phyloP scores from a whole-genome alignment of 1,140 invertebrate genomes.

The Gryon sp. region DNA sequence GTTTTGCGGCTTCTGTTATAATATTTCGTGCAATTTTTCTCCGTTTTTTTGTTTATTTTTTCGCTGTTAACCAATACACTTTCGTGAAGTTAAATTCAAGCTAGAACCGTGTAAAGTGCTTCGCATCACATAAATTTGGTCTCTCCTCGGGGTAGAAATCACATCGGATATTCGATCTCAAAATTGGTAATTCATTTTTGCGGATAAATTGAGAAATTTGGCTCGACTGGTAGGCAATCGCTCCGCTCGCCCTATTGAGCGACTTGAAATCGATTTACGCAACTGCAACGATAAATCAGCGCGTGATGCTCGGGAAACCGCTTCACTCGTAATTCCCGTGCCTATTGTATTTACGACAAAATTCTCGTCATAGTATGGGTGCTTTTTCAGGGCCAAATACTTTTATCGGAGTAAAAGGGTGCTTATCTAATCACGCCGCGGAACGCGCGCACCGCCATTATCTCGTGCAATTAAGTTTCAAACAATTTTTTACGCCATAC shows the following conservation, averaged over 20 bases:
- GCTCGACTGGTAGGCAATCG: slow-evolving; percentile 44
- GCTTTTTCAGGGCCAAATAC: slow-evolving; percentile 63
- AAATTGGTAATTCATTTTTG: slow-evolving; percentile 58
- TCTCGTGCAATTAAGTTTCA: slow-evolving; percentile 62
- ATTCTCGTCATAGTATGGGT: slow-evolving; percentile 58
- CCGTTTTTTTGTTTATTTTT: slow-evolving; percentile 12
- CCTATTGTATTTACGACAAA: slow-evolving; percentile 73
- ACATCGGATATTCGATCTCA: slow-evolving; percentile 42
- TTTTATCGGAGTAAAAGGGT: slow-evolving; percentile 68
- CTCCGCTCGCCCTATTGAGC: slow-evolving; percentile 50
- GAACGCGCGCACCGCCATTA: slow-evolving; percentile 67
- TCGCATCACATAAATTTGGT: slow-evolving; percentile 34
- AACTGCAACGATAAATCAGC: slow-evolving; percentile 60
- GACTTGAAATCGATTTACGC: slow-evolving; percentile 64
- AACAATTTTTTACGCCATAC: slow-evolving; percentile 15
- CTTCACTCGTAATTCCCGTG: slow-evolving; percentile 69
- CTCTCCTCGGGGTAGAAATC: slow-evolving; percentile 29
- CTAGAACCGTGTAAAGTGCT: slow-evolving; percentile 22
- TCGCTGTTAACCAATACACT: neutral
- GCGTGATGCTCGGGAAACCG: slow-evolving; percentile 62
- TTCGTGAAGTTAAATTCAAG: slow-evolving; percentile 25
- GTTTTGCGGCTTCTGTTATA: slow-evolving; percentile 22
- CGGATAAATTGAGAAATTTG: slow-evolving; percentile 61
- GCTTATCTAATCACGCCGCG: slow-evolving; percentile 71
- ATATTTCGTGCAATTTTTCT: neutral